Percentiles rank a stretch among this genome's conserved stretches.
Evolutionary conservation across 2,888 invertebrate species (phyloP).

Genomic region (Pollenia griseotomentosa): DNA sequence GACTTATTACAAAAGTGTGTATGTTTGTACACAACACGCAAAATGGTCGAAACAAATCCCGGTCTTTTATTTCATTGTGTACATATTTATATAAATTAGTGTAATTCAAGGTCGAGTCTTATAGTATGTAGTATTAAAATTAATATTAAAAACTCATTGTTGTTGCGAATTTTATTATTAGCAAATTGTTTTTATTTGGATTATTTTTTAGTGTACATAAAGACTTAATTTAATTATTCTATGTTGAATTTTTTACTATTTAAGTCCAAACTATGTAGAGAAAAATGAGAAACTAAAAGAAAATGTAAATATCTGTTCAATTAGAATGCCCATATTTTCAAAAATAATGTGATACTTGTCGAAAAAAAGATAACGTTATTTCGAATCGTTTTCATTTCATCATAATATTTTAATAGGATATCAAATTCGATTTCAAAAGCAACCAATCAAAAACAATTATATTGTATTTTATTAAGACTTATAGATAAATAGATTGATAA

Average conservation of each 20-base stretch:
- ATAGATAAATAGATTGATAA: constrained; percentile 62
- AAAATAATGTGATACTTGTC: background rate
- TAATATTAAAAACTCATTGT: background rate
- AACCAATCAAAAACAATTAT: constrained; percentile 30
- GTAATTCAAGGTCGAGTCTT: constrained; percentile 23
- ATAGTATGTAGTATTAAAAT: background rate
- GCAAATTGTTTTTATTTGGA: constrained; percentile 29
- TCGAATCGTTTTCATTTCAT: background rate
- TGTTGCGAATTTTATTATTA: background rate
- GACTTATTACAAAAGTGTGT: constrained; percentile 13
- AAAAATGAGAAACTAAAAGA: constrained; percentile 7
- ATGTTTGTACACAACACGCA: background rate
- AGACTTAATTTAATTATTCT: constrained; percentile 51
- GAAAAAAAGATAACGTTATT: background rate
- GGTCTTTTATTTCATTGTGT: background rate
- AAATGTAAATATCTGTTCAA: constrained; percentile 1
- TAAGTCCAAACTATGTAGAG: constrained; percentile 1
- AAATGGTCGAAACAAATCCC: constrained; percentile 8
- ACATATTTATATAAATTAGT: background rate
- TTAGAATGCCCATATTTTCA: background rate
- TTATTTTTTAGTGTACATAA: constrained; percentile 33
- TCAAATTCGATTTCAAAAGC: background rate
- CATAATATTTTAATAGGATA: background rate
- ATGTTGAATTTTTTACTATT: background rate
- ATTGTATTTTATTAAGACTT: constrained; percentile 56